Base-by-base conservation (phyloP, 1,140 invertebrate species). In the Sinonovacula constricta region DNA sequence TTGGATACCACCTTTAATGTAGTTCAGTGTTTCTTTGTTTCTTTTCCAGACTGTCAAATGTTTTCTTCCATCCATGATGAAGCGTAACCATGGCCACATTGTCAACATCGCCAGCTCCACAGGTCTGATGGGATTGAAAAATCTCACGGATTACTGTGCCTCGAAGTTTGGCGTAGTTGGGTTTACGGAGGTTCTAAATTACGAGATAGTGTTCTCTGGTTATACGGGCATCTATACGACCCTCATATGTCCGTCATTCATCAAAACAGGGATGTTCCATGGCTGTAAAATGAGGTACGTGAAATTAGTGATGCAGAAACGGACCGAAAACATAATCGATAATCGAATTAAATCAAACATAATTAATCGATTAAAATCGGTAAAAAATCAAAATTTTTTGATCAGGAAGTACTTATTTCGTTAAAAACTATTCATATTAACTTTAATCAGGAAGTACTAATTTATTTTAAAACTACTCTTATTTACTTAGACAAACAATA, bases 71-170 rank as follows among this genome's bases (percentile, higher is more conserved):
- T 94, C 95, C 59, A 96, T 99, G 92, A 93, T 95, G 77, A 83
- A 89, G 26, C 92, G 93, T 18, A 95, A 97, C 87, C 93, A 94
- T 75, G 98, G 98, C 0, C 98, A 99, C 85, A 95, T 99, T 79
- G 97, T 99, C 0, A 98, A 97, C 1, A 95, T 99, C 62, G 95
- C 97, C 0, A 98, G 96, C 53, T 94, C 98, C 82, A 97, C 97
- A 24, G 98, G 97, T 24, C 93, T 86, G 24, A 76, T 85, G 18
- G 89, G 89, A 95, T 95, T 57, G 94, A 95, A 63, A 45, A 95
- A 96, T 87, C 93, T 98, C 63, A 95, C 96, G 0, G 97, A 99
- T 92, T 99, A 99, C 91, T 84, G 82, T 75, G 72, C 88, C 0
- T 96, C 96, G 0, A 99, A 99, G 92, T 96, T 95, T 87, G 97